phyloP scores from a whole-genome alignment of 1,140 invertebrate genomes.

The Sweltsa coloradensis region DNA sequence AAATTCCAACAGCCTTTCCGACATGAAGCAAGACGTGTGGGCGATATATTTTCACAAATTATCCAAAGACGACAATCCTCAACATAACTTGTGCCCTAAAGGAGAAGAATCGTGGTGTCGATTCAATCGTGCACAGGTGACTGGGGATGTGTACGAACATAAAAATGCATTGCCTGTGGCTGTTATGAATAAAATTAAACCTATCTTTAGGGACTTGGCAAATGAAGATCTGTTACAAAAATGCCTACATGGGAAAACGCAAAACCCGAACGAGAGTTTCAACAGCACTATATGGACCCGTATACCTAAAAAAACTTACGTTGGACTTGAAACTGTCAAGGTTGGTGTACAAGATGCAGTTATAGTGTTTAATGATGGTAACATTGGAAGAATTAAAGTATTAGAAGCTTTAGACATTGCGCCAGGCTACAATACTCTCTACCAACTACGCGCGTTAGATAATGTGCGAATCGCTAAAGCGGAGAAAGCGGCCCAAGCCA shows the following conservation, averaged over 20 bases:
- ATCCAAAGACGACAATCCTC: constrained; percentile 16
- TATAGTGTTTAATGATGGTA: constrained; percentile 12
- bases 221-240: constrained; percentile 13
- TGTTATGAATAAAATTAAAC: constrained; percentile 13
- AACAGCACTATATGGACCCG: constrained; percentile 14
- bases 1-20: constrained; percentile 12
- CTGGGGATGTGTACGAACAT: constrained; percentile 9
- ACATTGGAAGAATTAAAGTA: constrained; percentile 11
- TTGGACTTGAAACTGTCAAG: constrained; percentile 10
- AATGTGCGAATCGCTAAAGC: constrained; percentile 5
- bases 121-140: constrained; percentile 20
- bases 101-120: constrained; percentile 23
- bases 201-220: constrained; percentile 12
- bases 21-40: constrained; percentile 15
- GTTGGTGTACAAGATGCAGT: constrained; percentile 13
- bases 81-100: constrained; percentile 19
- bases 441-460: constrained; percentile 5
- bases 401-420: constrained; percentile 12
- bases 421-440: background rate
- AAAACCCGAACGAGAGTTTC: constrained; percentile 16
- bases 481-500: constrained; percentile 4
- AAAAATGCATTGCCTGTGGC: constrained; percentile 6
- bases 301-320: constrained; percentile 15
- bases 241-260: constrained; percentile 14
- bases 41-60: constrained; percentile 15